Conservation (phyloP, 1,140 invertebrate genomes). For the Zaprionus kolodkinae region DNA sequence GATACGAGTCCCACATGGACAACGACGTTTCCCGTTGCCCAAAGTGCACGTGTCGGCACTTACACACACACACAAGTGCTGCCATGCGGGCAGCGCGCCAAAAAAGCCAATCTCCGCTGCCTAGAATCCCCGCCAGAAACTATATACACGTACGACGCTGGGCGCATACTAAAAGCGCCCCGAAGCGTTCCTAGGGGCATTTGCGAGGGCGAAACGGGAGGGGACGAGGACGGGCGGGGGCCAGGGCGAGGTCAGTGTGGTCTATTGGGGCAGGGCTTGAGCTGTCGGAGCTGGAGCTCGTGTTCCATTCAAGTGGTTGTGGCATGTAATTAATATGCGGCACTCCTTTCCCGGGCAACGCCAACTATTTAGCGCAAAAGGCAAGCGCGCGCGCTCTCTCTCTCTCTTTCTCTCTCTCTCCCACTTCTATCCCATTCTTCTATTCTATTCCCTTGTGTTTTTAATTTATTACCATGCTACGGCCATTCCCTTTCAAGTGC, state of each 20-base stretch:
- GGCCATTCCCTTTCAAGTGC: slow-evolving; percentile 35
- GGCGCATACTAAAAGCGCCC: slow-evolving; percentile 60
- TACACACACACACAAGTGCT: slow-evolving; percentile 31
- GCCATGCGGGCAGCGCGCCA: slow-evolving; percentile 52
- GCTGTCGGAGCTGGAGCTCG: slow-evolving; percentile 32
- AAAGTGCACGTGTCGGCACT: slow-evolving; percentile 58
- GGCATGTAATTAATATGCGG: slow-evolving; percentile 75
- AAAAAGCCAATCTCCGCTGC: slow-evolving; percentile 18
- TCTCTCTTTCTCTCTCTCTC: neutral
- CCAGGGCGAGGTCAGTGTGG: neutral
- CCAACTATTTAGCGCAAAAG: slow-evolving; percentile 61
- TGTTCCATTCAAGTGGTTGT: slow-evolving; percentile 58
- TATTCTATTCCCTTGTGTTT: slow-evolving; percentile 16
- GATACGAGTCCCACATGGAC: slow-evolving; percentile 17
- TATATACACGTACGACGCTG: slow-evolving; percentile 40
- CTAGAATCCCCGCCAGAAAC: slow-evolving; percentile 18
- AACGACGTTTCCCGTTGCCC: slow-evolving; percentile 41
- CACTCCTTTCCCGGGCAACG: slow-evolving; percentile 60
- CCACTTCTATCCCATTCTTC: neutral
- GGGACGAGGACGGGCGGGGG: neutral
- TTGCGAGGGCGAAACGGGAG: neutral
- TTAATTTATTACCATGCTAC: slow-evolving; percentile 38
- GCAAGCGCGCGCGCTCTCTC: slow-evolving; percentile 21
- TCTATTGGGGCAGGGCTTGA: slow-evolving; percentile 14
- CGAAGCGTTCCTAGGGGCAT: slow-evolving; percentile 1